phyloP scores from a whole-genome alignment of 2,113 vertebrate species.

The Dromiciops gliroides region DNA sequence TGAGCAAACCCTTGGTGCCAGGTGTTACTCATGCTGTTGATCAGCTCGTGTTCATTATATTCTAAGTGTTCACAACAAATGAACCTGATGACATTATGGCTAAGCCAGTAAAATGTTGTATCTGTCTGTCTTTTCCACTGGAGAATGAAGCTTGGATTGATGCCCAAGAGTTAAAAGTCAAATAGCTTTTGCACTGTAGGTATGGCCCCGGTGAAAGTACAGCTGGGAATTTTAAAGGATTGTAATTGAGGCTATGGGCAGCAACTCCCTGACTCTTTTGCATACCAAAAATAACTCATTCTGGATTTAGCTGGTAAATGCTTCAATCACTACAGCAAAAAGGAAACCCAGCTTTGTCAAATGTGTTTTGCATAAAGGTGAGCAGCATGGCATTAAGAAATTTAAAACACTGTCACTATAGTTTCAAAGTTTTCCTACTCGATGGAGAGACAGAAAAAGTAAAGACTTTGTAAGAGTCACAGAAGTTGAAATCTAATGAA shows the following conservation, averaged over 20 bases:
- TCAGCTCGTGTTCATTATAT: slow-evolving; percentile 44
- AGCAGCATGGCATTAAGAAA: background rate
- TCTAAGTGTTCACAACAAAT: background rate
- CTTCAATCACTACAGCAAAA: background rate
- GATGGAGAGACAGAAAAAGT: slow-evolving; percentile 14
- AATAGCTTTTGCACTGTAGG: slow-evolving; percentile 1
- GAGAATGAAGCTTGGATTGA: slow-evolving; percentile 55
- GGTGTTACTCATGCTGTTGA: slow-evolving; percentile 40
- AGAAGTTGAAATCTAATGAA: background rate
- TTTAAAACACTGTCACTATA: background rate
- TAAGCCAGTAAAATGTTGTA: slow-evolving; percentile 63
- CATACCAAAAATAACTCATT: slow-evolving; percentile 28
- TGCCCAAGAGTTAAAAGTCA: slow-evolving; percentile 47
- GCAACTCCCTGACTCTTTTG: slow-evolving; percentile 42
- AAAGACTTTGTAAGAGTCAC: background rate
- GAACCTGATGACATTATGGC: slow-evolving; percentile 31
- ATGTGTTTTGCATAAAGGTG: background rate
- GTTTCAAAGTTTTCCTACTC: slow-evolving; percentile 10
- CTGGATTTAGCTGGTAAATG: slow-evolving; percentile 33
- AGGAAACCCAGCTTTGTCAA: slow-evolving; percentile 17
- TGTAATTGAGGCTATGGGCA: background rate
- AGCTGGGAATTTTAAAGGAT: slow-evolving; percentile 36
- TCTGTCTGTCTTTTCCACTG: slow-evolving; percentile 16
- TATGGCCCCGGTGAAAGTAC: slow-evolving; percentile 24
- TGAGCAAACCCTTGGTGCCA: background rate